phyloP scores from a whole-genome alignment of 1,140 invertebrate genomes.

The Plectus sambesii region DNA sequence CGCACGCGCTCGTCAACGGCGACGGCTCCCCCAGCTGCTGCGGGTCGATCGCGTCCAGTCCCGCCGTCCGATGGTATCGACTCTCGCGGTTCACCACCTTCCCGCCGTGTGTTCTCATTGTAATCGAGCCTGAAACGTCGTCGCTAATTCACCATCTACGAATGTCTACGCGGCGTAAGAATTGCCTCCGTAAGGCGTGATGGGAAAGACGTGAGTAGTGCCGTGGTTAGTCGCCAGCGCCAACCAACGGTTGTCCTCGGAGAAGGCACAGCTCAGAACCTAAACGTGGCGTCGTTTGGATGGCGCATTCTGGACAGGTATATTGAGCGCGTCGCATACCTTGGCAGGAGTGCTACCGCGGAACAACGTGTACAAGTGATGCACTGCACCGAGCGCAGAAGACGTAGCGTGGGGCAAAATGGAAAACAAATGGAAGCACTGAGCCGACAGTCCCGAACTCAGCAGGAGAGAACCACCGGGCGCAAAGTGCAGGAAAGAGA shows the following conservation, averaged over 20 bases:
- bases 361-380: slow-evolving; percentile 88
- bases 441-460: slow-evolving; percentile 81
- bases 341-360: slow-evolving; percentile 59
- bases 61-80: slow-evolving; percentile 85
- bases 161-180: background rate
- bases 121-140: slow-evolving; percentile 56
- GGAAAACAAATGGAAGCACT: slow-evolving; percentile 88
- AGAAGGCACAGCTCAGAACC: slow-evolving; percentile 53
- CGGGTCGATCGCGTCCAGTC: slow-evolving; percentile 50
- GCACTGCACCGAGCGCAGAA: slow-evolving; percentile 72
- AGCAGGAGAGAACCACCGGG: slow-evolving; percentile 76
- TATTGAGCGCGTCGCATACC: slow-evolving; percentile 38
- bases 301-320: background rate
- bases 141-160: background rate
- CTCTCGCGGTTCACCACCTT: slow-evolving; percentile 85
- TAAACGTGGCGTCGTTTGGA: slow-evolving; percentile 17
- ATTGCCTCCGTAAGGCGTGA: slow-evolving; percentile 82
- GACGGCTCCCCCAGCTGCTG: no score
- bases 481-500: slow-evolving; percentile 81
- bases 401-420: slow-evolving; percentile 82
- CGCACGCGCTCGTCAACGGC: no score
- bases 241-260: slow-evolving; percentile 83
- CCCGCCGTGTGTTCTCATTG: slow-evolving; percentile 78
- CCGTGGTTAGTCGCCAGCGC: slow-evolving; percentile 83
- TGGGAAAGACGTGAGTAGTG: slow-evolving; percentile 91